Base-by-base conservation (phyloP, 2,888 invertebrate genomes). In the Bimastos eiseni region DNA sequence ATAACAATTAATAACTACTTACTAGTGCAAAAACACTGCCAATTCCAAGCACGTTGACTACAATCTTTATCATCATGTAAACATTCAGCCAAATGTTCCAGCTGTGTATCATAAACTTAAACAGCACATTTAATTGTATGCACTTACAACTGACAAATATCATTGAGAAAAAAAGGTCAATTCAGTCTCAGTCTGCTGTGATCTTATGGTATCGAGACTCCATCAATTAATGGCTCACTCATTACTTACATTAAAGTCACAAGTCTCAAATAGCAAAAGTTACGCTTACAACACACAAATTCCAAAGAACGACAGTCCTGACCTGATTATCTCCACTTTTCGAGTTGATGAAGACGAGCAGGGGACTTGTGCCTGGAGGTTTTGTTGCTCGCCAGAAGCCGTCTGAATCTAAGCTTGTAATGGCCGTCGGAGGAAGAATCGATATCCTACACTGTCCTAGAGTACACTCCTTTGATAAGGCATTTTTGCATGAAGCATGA, bases 271-370 rank as follows among this genome's bases (percentile, higher is more conserved):
- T 11, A 49, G 24, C 3, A 5, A 70, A 70, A 70, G n/a, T 30
- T n/a, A n/a, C 5, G 70, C 30, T 70, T n/a, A 36, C 36, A 84
- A n/a, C 4, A 84, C 19, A 33, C 1, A 86, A 86, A 86, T 86
- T 86, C 37, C 36, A 86, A 86, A 86, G 34, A 86, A 37, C 86
- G 36, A 86, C 8, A 86, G 30, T 70, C 8, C 70, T 70, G 6
- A 86, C 86, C 37, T 99, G 99, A 96, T 98, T 98, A 96, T 99
- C 99, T 93, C 99, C 98, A 93, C 98, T 98, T 96, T 98, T 98
- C 92, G 98, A 98, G 96, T 99, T 99, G 94, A 99, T 98, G 95
- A 99, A 98, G 92, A 99, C 99, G 92, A 99, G 96, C 91, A 99
- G 96, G 30, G 99, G 99, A 92, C 96, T 96, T 93, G 96, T 91